Conservation (phyloP, 2,888 invertebrate genomes). For the Parapristionchus giblindavisi region DNA sequence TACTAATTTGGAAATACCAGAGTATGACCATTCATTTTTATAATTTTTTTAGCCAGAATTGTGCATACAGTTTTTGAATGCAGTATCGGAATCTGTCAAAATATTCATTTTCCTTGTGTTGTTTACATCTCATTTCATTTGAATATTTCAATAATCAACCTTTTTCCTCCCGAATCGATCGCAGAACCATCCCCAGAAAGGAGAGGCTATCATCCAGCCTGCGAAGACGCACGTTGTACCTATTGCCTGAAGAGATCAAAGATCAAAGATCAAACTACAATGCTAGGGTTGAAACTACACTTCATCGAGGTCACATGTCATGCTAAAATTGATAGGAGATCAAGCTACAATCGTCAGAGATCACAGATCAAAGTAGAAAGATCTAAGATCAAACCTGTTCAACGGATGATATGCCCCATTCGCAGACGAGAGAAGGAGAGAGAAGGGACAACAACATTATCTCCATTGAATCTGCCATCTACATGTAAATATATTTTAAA, state of each 20-base stretch:
- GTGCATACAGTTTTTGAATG: too few relatives aligned
- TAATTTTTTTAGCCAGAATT: too few relatives aligned
- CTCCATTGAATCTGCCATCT: conserved; percentile 98
- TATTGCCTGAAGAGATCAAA: conserved; percentile 87
- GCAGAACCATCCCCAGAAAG: conserved; percentile 93
- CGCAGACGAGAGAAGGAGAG: conserved; percentile 91
- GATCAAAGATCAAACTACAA: not conserved
- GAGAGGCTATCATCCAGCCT: conserved; percentile 95
- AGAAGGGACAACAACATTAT: conserved; percentile 93
- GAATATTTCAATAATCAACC: too few relatives aligned
- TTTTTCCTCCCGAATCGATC: conserved; percentile 73
- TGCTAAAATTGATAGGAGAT: not conserved
- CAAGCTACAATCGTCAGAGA: not conserved
- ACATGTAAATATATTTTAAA: too few relatives aligned
- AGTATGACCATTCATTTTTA: not conserved
- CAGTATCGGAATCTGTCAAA: too few relatives aligned
- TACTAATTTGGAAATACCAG: too few relatives aligned
- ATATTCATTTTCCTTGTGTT: too few relatives aligned
- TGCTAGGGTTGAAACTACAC: not conserved
- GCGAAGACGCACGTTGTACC: conserved; percentile 91
- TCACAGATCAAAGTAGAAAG: too few relatives aligned
- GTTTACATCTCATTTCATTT: too few relatives aligned
- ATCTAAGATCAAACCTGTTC: conserved; percentile 24
- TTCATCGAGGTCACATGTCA: not conserved
- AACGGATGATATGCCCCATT: conserved; percentile 82